Evolutionary conservation across 2,797 vertebrate species (phyloP).

Genomic region (Cebuella pygmaea): DNA sequence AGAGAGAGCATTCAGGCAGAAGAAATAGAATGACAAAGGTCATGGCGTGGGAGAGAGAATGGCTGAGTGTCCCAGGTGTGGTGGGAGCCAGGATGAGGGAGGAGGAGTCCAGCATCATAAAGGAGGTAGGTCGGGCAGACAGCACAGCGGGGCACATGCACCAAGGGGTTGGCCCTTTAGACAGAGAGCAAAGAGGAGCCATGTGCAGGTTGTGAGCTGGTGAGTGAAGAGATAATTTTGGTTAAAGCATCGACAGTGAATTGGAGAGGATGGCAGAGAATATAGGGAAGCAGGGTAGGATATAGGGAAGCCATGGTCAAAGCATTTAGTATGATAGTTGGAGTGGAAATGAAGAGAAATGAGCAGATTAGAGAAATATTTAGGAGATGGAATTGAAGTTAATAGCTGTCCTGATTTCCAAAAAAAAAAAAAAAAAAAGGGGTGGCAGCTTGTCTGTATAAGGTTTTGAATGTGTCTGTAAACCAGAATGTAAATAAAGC

Average conservation of each 20-base stretch:
- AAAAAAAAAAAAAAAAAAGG: background rate
- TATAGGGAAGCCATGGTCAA: background rate
- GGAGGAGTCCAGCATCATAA: background rate
- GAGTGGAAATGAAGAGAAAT: background rate
- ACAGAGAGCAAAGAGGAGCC: background rate
- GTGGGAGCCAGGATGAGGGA: background rate
- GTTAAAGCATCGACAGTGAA: background rate
- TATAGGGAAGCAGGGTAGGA: background rate
- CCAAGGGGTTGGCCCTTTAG: background rate
- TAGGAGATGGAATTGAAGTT: background rate
- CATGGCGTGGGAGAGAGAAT: background rate
- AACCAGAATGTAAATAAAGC: background rate
- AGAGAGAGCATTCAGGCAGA: background rate
- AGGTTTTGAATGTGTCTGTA: constrained; percentile 9
- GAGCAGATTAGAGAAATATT: background rate
- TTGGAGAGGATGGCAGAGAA: background rate
- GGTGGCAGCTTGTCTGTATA: background rate
- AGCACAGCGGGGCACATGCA: accelerated
- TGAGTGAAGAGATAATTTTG: background rate
- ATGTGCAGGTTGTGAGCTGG: background rate
- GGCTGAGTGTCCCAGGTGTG: background rate
- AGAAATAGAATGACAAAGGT: background rate
- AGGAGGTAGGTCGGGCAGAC: background rate
- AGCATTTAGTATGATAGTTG: too few species aligned
- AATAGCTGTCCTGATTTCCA: background rate